Percentiles rank a stretch among this genome's conserved stretches.
Evolutionary conservation across 2,113 vertebrate genomes (phyloP).

Genomic region (Mesoclemmys tuberculata): DNA sequence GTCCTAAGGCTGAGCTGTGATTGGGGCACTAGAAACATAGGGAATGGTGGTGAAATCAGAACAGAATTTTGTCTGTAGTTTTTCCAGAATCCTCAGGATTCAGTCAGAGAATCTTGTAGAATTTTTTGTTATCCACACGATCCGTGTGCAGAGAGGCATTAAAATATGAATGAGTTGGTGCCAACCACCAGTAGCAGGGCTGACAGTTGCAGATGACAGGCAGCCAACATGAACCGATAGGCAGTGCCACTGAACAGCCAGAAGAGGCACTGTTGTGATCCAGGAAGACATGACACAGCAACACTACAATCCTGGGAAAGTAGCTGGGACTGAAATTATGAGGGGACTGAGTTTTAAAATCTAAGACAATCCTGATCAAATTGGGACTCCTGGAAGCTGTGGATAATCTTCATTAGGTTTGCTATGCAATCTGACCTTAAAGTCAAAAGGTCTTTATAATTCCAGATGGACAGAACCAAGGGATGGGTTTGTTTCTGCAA

Average conservation of each 20-base stretch:
- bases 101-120: slow-evolving; percentile 41
- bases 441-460: neutral
- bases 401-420: neutral
- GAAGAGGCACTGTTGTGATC: neutral
- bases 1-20: neutral
- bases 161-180: neutral
- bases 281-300: neutral
- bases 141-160: neutral
- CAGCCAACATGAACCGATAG: neutral
- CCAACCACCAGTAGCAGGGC: neutral
- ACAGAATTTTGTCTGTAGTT: neutral
- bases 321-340: neutral
- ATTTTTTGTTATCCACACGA: neutral
- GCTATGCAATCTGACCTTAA: neutral
- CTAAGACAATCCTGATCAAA: neutral
- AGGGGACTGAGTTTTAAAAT: neutral
- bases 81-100: slow-evolving; percentile 6
- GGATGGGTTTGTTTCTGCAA: neutral
- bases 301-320: neutral
- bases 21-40: neutral
- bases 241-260: neutral
- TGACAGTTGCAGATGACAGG: neutral
- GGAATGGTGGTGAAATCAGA: neutral
- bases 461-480: neutral
- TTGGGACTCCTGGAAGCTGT: neutral